These are phyloP conservation scores for Pachycephala philippinensis DNA, from an alignment of 2,113 vertebrate species.

Conservation along the genomic window DNA sequence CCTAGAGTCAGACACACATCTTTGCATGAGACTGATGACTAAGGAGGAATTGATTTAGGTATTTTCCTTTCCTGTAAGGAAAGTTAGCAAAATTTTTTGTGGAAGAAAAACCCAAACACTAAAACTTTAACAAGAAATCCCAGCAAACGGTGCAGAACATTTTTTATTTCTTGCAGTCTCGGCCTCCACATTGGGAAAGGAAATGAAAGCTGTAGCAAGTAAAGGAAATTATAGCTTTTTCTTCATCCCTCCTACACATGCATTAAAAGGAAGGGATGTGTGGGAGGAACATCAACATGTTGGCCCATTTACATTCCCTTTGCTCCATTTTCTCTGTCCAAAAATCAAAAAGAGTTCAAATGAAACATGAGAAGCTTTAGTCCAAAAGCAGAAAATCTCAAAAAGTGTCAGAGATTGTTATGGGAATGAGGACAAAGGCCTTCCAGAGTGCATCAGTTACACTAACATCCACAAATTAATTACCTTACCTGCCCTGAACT, in stretches of 20 bases:
- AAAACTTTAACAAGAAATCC: background rate
- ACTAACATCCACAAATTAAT: background rate
- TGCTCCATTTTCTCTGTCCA: background rate
- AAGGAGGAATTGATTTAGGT: background rate
- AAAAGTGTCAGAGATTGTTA: background rate
- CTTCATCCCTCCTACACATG: slow-evolving; percentile 20
- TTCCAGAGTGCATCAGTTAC: background rate
- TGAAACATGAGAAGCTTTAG: slow-evolving; percentile 1
- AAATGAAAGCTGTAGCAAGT: background rate
- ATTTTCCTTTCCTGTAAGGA: background rate
- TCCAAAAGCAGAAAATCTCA: background rate
- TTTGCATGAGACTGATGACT: background rate
- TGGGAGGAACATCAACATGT: slow-evolving; percentile 15
- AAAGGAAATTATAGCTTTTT: background rate
- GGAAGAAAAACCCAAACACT: background rate
- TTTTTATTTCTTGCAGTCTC: background rate
- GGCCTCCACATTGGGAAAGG: background rate
- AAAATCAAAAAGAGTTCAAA: slow-evolving; percentile 18
- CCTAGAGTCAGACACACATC: background rate
- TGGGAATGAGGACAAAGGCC: background rate
- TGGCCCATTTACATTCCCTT: background rate
- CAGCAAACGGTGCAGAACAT: accelerated
- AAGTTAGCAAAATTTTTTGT: background rate
- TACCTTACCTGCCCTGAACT: background rate
- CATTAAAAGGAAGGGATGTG: background rate